Conservation (phyloP, 2,888 invertebrate genomes). For the Caenorhabditis drosophilae region DNA sequence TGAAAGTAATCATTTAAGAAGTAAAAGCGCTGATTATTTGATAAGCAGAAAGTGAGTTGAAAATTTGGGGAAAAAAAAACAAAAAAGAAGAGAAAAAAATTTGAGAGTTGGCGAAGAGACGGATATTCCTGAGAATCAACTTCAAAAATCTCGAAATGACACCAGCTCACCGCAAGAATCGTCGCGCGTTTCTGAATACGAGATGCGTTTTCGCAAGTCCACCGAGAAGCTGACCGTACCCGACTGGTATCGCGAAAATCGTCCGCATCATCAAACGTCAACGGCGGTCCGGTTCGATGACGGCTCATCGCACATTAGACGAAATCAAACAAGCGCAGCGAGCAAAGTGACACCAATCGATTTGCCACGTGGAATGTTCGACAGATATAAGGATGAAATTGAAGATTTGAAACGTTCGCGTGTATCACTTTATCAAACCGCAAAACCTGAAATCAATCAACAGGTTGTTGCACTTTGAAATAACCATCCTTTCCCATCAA, state of each 20-base stretch:
- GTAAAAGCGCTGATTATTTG: slow-evolving; percentile 68
- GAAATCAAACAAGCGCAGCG: slow-evolving; percentile 1
- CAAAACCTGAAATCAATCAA: slow-evolving; percentile 36
- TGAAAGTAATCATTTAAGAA: slow-evolving; percentile 60
- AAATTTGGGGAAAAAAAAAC: not conserved
- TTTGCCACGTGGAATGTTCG: slow-evolving; percentile 67
- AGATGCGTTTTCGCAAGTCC: slow-evolving; percentile 67
- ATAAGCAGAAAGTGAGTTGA: slow-evolving; percentile 62
- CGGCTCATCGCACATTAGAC: slow-evolving; percentile 14
- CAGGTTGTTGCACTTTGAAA: slow-evolving; percentile 58
- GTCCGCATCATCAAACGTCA: slow-evolving; percentile 16
- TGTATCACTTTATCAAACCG: slow-evolving; percentile 62
- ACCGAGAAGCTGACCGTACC: slow-evolving; percentile 66
- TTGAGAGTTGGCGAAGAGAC: slow-evolving; percentile 66
- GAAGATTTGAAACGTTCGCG: slow-evolving; percentile 66
- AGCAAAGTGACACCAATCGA: slow-evolving; percentile 26
- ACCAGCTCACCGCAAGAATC: slow-evolving; percentile 32
- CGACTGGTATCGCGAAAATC: slow-evolving; percentile 67
- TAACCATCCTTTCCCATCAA: slow-evolving; percentile 7
- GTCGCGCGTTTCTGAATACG: slow-evolving; percentile 63
- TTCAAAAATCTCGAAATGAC: slow-evolving; percentile 65
- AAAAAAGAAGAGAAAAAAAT: not conserved
- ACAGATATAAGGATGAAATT: slow-evolving; percentile 67
- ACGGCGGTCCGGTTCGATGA: slow-evolving; percentile 8
- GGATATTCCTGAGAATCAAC: slow-evolving; percentile 68